Evolutionary conservation across 2,888 invertebrate species (phyloP).

Genomic region (Drosophila cognata): DNA sequence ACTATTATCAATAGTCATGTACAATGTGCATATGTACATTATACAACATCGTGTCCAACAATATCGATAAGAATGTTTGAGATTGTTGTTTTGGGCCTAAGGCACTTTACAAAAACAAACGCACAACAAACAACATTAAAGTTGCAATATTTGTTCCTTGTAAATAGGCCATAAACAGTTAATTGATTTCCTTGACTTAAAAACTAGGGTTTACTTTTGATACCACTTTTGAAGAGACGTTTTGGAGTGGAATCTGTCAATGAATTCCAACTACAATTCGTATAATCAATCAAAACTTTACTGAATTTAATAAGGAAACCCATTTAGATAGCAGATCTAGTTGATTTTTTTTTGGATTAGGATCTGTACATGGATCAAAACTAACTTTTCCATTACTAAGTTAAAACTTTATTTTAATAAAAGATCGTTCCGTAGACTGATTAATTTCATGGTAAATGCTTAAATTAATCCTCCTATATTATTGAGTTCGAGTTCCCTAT

Average conservation of each 20-base stretch:
- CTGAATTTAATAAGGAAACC: not conserved
- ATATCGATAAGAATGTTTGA: slow-evolving; percentile 35
- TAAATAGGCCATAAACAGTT: not conserved
- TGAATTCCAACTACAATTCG: not conserved
- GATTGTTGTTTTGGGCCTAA: slow-evolving; percentile 12
- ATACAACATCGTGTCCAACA: slow-evolving; percentile 31
- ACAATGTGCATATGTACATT: slow-evolving; percentile 35
- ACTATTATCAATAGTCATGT: slow-evolving; percentile 59
- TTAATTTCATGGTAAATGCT: not conserved
- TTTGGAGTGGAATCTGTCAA: not conserved
- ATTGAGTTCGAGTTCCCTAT: not conserved
- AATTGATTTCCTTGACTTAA: not conserved
- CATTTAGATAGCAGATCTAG: not conserved
- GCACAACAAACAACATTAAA: not conserved
- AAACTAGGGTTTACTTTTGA: not conserved
- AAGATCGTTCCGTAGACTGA: not conserved
- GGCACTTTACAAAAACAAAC: not conserved
- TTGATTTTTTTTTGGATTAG: not conserved
- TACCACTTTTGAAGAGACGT: not conserved
- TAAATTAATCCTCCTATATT: not conserved
- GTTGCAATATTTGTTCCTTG: not conserved
- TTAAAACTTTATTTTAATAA: not conserved
- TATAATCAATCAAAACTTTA: not conserved
- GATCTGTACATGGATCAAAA: not conserved
- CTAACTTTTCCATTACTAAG: not conserved